These are phyloP conservation scores for Liasis olivaceus DNA, from an alignment of 2,797 vertebrate genomes.

Conservation along the genomic window DNA sequence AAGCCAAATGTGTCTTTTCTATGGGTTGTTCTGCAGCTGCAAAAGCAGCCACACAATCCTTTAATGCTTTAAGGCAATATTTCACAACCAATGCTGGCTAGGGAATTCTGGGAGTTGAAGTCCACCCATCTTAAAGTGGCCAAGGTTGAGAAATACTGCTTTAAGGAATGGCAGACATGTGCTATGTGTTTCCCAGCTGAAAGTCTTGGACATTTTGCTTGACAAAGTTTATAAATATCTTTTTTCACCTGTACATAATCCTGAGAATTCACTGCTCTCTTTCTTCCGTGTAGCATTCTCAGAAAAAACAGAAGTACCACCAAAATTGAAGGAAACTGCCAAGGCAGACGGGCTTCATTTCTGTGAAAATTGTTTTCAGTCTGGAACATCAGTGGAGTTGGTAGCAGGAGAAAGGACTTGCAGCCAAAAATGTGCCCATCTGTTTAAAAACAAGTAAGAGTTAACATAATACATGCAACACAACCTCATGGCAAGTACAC, in stretches of 20 bases:
- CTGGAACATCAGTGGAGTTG: slow-evolving; percentile 78
- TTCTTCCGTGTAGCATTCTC: slow-evolving; percentile 75
- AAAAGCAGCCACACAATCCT: background rate
- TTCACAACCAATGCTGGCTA: too few species aligned
- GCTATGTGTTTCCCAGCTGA: background rate
- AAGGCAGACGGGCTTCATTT: slow-evolving; percentile 79
- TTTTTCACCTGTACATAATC: background rate
- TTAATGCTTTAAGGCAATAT: too few species aligned
- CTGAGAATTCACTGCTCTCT: slow-evolving; percentile 34
- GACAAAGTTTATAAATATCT: background rate
- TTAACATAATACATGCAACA: slow-evolving; percentile 34
- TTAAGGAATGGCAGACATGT: background rate
- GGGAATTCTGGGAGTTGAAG: too few species aligned
- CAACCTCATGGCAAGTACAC: background rate
- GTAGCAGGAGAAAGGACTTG: slow-evolving; percentile 79
- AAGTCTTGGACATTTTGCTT: background rate
- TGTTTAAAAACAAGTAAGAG: slow-evolving; percentile 82
- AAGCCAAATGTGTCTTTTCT: background rate
- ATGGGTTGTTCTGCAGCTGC: background rate
- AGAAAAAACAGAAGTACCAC: slow-evolving; percentile 73
- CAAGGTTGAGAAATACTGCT: background rate
- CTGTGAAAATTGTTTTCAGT: slow-evolving; percentile 81
- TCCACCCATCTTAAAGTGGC: too few species aligned
- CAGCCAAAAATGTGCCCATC: slow-evolving; percentile 81
- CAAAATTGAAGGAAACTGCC: slow-evolving; percentile 74